Conservation (phyloP, 53 echinoderm and acorn worm species). For the Holothuria leucospilota region DNA sequence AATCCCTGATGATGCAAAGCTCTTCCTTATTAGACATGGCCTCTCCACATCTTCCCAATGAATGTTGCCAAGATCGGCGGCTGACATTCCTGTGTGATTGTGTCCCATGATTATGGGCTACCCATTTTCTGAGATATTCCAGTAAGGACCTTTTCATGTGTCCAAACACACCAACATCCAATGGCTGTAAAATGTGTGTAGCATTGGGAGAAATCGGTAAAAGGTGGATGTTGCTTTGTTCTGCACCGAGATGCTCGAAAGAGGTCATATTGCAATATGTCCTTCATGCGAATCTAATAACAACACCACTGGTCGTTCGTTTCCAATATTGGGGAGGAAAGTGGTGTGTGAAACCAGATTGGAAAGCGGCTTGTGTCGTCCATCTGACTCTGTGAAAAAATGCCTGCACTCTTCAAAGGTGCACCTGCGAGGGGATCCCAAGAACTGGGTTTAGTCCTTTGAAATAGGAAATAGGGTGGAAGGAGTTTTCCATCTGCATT, state of each 20-base stretch:
- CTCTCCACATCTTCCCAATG: no score
- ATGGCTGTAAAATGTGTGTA: no score
- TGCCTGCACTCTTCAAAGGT: neutral
- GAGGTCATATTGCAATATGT: conserved; percentile 19
- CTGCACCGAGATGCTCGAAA: neutral
- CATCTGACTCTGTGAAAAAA: conserved; percentile 24
- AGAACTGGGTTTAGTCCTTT: no score
- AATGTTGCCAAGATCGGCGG: conserved; percentile 23
- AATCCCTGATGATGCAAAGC: no score
- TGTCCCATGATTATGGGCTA: neutral
- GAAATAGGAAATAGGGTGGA: no score
- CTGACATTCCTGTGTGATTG: conserved; percentile 4
- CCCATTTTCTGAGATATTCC: no score
- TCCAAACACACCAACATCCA: no score
- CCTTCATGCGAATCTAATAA: no score
- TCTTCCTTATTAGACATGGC: no score
- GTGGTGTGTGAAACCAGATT: neutral
- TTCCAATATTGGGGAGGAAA: neutral
- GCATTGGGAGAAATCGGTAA: no score
- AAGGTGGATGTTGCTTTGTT: conserved; percentile 14
- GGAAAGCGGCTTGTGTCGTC: neutral
- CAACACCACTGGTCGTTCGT: conserved; percentile 4
- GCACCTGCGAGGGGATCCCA: conserved; percentile 16
- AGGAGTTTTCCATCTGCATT: no score
- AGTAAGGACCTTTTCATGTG: conserved; percentile 41